These are phyloP conservation scores for Monarcha castaneiventris DNA, from an alignment of 2,113 vertebrate genomes.

Conservation along the genomic window DNA sequence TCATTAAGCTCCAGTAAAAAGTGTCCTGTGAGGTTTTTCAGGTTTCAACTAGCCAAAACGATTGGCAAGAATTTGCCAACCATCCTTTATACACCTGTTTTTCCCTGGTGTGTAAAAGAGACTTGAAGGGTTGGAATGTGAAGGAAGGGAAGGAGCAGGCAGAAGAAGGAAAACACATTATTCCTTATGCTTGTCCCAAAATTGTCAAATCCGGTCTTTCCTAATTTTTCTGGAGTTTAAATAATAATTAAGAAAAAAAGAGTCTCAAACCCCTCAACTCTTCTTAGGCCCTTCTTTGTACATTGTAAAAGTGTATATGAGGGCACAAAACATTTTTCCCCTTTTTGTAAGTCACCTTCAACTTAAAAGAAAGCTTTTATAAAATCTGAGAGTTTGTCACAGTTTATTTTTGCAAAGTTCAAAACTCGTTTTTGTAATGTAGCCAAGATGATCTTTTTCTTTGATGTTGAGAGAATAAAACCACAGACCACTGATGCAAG, in stretches of 20 bases:
- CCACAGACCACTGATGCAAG: constrained; percentile 57
- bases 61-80: background rate
- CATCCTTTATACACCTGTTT: background rate
- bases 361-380: constrained; percentile 22
- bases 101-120: background rate
- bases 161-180: background rate
- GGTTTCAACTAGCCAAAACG: background rate
- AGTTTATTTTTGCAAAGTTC: constrained; percentile 14
- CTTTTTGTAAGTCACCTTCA: constrained; percentile 8
- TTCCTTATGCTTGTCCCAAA: background rate
- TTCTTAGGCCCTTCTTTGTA: background rate
- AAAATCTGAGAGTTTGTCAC: constrained; percentile 3
- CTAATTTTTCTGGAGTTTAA: background rate
- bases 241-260: background rate
- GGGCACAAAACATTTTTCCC: background rate
- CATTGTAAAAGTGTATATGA: background rate
- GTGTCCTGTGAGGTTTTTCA: background rate
- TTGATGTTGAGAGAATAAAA: constrained; percentile 40
- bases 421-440: background rate
- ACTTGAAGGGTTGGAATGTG: background rate
- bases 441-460: constrained; percentile 30
- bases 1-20: background rate
- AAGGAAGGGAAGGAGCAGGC: background rate
- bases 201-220: background rate
- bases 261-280: background rate